phyloP scores from a whole-genome alignment of 2,113 vertebrate genomes.

The Speoplatyrhinus poulsoni region DNA sequence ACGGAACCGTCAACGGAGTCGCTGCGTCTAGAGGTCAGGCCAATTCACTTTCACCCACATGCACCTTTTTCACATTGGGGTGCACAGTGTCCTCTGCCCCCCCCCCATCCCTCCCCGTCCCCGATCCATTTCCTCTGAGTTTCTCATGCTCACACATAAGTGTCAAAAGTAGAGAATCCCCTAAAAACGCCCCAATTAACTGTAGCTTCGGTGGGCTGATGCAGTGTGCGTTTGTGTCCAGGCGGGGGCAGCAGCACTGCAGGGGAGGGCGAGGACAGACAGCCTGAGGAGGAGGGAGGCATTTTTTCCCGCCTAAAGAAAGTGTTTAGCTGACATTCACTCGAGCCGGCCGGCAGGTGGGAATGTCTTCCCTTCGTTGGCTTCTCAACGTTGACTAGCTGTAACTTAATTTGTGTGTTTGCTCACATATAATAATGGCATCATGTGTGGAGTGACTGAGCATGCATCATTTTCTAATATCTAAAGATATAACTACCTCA shows the following conservation, averaged over 20 bases:
- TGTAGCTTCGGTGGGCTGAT: not conserved
- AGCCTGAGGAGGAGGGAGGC: conserved; percentile 57
- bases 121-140: too few species aligned
- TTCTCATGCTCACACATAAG: not conserved
- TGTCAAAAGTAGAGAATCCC: not conserved
- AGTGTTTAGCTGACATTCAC: conserved; percentile 63
- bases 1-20: conserved; percentile 85
- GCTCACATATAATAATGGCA: not conserved
- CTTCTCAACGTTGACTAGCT: not conserved
- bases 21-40: conserved; percentile 40
- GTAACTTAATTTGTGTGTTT: not conserved
- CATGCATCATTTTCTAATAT: not conserved
- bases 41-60: not conserved
- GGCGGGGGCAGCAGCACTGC: conserved; percentile 53
- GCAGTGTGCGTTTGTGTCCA: conserved; percentile 46
- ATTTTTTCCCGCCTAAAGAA: conserved; percentile 76
- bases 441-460: not conserved
- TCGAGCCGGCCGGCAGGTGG: conserved; percentile 27
- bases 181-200: not conserved
- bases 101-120: too few species aligned
- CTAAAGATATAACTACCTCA: not conserved
- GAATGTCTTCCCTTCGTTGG: conserved; percentile 8
- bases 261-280: conserved; percentile 26
- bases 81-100: not conserved
- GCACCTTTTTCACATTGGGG: not conserved